Evolutionary conservation across 2,113 vertebrate species (phyloP).

Genomic region (Mugil cephalus): DNA sequence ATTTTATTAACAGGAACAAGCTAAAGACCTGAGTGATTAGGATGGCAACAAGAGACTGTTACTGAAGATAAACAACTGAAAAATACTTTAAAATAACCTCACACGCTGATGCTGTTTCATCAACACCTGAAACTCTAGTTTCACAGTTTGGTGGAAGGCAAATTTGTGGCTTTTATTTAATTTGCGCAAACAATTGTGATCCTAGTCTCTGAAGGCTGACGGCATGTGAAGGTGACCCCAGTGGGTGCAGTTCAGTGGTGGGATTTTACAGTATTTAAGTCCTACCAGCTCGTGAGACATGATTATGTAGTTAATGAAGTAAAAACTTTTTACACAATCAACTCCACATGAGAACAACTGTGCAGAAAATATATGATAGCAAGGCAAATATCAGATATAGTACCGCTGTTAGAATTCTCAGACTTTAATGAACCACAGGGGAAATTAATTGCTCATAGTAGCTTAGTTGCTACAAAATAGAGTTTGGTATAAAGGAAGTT

Average conservation of each 20-base stretch:
- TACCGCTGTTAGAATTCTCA: no score
- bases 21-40: slow-evolving; percentile 15
- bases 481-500: no score
- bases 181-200: slow-evolving; percentile 7
- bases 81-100: slow-evolving; percentile 39
- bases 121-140: slow-evolving; percentile 4
- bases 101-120: neutral
- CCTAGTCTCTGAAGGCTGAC: slow-evolving; percentile 3
- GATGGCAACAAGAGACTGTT: slow-evolving; percentile 22
- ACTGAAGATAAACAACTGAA: slow-evolving; percentile 18
- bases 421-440: no score
- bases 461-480: no score
- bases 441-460: no score
- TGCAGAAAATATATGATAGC: neutral
- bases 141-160: neutral
- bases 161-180: slow-evolving; percentile 10
- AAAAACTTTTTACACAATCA: no score
- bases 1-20: slow-evolving; percentile 18
- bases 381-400: neutral
- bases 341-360: no score
- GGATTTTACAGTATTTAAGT: slow-evolving; percentile 41
- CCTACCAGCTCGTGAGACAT: neutral
- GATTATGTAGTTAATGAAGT: slow-evolving; percentile 10
- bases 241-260: slow-evolving; percentile 16
- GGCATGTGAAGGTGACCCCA: slow-evolving; percentile 39